phyloP scores from a whole-genome alignment of 2,888 invertebrate species.

The Cryptops parisi region DNA sequence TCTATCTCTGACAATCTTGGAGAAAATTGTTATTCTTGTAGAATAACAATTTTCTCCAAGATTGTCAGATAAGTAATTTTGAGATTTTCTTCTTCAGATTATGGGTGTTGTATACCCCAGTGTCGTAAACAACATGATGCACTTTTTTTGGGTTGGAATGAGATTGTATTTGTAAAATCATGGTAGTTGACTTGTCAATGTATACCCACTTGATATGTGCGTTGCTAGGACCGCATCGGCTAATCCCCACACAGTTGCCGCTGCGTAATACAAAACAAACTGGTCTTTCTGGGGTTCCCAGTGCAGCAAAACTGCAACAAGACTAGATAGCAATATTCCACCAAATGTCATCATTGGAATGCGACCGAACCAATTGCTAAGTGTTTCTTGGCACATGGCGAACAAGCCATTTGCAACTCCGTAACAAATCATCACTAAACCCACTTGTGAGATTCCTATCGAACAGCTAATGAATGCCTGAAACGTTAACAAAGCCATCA shows the following conservation, averaged over 20 bases:
- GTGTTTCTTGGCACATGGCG: background rate
- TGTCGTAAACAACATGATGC: no score
- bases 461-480: constrained; percentile 11
- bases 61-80: no score
- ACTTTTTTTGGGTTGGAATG: no score
- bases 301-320: background rate
- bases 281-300: constrained; percentile 3
- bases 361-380: constrained; percentile 3
- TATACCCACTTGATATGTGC: constrained; percentile 4
- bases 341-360: constrained; percentile 5
- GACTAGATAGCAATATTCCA: background rate
- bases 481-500: background rate
- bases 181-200: no score
- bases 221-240: constrained; percentile 5
- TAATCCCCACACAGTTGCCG: constrained; percentile 5
- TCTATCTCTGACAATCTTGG: no score
- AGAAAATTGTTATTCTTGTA: no score
- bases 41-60: no score
- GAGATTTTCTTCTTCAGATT: no score
- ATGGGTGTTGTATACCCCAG: no score
- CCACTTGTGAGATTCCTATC: constrained; percentile 7
- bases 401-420: constrained; percentile 7
- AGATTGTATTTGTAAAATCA: no score
- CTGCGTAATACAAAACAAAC: background rate
- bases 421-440: constrained; percentile 11